Evolutionary conservation across 2,888 invertebrate species (phyloP).

Genomic region (Rhamnusium bicolor): DNA sequence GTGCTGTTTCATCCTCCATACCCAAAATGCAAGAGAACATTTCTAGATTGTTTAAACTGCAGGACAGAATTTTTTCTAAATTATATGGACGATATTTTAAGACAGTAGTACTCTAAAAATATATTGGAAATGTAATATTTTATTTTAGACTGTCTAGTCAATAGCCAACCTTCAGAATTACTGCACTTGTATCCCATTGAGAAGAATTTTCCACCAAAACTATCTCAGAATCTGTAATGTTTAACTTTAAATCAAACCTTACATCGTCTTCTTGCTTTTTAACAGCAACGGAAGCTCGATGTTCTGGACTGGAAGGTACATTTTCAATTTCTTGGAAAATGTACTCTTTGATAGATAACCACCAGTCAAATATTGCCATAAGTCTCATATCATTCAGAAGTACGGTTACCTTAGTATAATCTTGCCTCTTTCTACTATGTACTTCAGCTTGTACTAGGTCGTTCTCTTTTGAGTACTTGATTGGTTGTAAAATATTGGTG

Average conservation of each 20-base stretch:
- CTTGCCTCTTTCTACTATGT: conserved; percentile 76
- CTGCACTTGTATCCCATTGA: conserved; percentile 91
- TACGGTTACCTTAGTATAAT: conserved; percentile 86
- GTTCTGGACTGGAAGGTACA: conserved; percentile 57
- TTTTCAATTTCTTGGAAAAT: conserved; percentile 73
- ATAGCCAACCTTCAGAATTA: conserved; percentile 83
- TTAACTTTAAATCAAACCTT: conserved; percentile 89
- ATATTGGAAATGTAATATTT: conserved; percentile 1
- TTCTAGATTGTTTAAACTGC: conserved; percentile 92
- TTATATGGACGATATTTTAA: conserved; percentile 83
- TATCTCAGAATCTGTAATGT: conserved; percentile 95
- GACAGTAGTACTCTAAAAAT: conserved; percentile 86
- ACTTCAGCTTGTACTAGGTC: conserved; percentile 68
- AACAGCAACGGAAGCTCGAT: conserved; percentile 39
- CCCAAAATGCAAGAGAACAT: conserved; percentile 93
- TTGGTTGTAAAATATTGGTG: conserved; percentile 88
- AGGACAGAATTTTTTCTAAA: conserved; percentile 84
- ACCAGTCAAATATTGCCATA: conserved; percentile 95
- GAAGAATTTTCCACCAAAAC: conserved; percentile 94
- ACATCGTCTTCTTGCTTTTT: conserved; percentile 56
- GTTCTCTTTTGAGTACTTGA: conserved; percentile 56
- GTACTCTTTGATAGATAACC: conserved; percentile 88
- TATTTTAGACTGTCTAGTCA: background rate
- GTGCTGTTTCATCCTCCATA: conserved; percentile 89
- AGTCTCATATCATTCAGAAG: conserved; percentile 95